Percentiles rank a stretch among this genome's conserved stretches.
Conservation (phyloP, 1,140 invertebrate species). For the Thrips palmi region DNA sequence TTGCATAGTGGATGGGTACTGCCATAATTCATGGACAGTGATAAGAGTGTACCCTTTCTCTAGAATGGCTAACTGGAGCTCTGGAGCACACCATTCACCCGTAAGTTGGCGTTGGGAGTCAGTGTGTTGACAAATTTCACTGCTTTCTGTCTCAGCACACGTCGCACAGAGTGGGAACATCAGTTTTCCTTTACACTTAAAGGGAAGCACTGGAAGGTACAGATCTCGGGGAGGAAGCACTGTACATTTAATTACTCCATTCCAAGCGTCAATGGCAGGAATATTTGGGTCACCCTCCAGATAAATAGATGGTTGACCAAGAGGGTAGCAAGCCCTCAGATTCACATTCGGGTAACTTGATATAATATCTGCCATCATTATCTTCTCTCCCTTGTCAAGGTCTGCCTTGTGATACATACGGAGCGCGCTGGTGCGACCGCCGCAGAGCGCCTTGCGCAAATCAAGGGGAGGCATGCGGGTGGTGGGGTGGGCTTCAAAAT, state of each 20-base stretch:
- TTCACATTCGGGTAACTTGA: background rate
- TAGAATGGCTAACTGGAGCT: slow-evolving; percentile 21
- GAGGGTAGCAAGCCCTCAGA: slow-evolving; percentile 3
- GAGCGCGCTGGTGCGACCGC: background rate
- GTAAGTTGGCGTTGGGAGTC: slow-evolving; percentile 18
- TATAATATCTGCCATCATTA: no score
- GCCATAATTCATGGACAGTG: slow-evolving; percentile 22
- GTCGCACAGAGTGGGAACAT: slow-evolving; percentile 19
- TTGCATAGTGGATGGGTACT: slow-evolving; percentile 16
- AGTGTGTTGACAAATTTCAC: slow-evolving; percentile 16
- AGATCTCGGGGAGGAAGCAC: slow-evolving; percentile 19
- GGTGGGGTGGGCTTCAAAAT: no score
- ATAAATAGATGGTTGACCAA: no score
- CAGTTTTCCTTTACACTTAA: slow-evolving; percentile 17
- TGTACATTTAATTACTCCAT: slow-evolving; percentile 18
- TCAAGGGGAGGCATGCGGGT: background rate
- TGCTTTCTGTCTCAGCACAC: slow-evolving; percentile 12
- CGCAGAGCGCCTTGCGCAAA: no score
- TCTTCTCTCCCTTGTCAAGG: no score
- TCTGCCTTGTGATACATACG: no score
- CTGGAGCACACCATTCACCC: slow-evolving; percentile 22
- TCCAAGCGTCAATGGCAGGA: slow-evolving; percentile 4
- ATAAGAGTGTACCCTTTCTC: slow-evolving; percentile 21
- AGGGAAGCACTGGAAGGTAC: slow-evolving; percentile 20
- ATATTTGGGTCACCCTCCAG: no score